Conservation (phyloP, 2,888 invertebrate species). For the Chrysodeixis includens region DNA sequence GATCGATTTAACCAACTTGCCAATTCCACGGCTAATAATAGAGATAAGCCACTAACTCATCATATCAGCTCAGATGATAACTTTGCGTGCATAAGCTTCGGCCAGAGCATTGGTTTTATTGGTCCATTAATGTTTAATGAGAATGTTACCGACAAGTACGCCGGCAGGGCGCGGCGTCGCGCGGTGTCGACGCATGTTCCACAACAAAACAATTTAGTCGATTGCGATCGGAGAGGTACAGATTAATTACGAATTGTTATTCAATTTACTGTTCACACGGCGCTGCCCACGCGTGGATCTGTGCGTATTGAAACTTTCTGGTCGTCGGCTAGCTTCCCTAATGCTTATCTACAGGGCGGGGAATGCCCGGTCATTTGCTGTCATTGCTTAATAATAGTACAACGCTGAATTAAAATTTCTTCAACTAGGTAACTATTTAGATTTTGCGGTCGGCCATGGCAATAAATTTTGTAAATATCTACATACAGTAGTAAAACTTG, state of each 20-base stretch:
- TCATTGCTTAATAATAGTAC: too few relatives aligned
- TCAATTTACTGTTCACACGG: background rate
- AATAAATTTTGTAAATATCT: too few relatives aligned
- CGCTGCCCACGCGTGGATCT: background rate
- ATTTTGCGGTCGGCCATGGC: too few relatives aligned
- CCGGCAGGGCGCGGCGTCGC: background rate
- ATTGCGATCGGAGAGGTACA: slow-evolving; percentile 24
- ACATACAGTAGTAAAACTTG: too few relatives aligned
- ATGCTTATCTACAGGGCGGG: background rate
- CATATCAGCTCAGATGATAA: background rate
- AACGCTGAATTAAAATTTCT: too few relatives aligned
- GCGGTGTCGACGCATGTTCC: background rate
- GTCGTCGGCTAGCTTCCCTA: background rate
- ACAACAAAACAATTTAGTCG: slow-evolving; percentile 26
- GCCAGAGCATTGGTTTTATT: slow-evolving; percentile 5
- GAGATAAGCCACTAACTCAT: slow-evolving; percentile 14
- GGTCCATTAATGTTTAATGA: slow-evolving; percentile 6
- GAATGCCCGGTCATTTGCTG: too few relatives aligned
- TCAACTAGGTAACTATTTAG: too few relatives aligned
- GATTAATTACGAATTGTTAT: slow-evolving; percentile 14
- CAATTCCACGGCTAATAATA: slow-evolving; percentile 20
- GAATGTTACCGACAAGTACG: background rate
- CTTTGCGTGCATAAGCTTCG: slow-evolving; percentile 1
- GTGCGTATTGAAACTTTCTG: background rate
- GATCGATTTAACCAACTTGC: slow-evolving; percentile 5